Base-by-base conservation (phyloP, 2,888 invertebrate species). In the Plutella xylostella region DNA sequence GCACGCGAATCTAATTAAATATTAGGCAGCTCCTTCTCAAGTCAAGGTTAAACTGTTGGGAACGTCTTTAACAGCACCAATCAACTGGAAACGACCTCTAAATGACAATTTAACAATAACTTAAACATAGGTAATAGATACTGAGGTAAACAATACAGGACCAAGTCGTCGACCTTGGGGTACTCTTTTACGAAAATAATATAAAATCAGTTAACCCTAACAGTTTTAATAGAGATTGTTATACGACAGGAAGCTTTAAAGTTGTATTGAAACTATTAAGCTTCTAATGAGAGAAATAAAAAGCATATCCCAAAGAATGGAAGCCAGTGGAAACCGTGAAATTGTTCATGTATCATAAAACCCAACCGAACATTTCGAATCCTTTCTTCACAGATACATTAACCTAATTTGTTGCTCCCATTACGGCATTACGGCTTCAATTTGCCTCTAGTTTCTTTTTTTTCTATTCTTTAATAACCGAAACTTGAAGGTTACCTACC, bases 331-430 rank as follows among this genome's bases (percentile, higher is more conserved):
- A 22, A 11, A 39, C 15, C 14, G 21, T 14, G n/a, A 22, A 22
- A 15, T 15, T 34, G n/a, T 22, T 22, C 22, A 25, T 14, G 7
- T 0, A 15, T 14, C 25, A 15, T 25, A 22, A 22, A 39, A 39
- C 25, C n/a, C 14, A 39, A 22, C 9, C 14, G 22, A 39, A 22
- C 15, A 17, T n/a, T 35, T 22, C 39, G 15, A 22, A 39, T 39
- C 39, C 21, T 38, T 39, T 22, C 17, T 34, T 15, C 5, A 14
- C 17, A 34, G 12, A 14, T 7, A 33, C 41, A 46, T 47, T 49
- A 49, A 31, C 46, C 49, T 47, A 49, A 49, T 49, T 47, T 35
- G 43, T 34, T 40, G 19, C 28, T 45, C 49, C 49, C 42, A 49
- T 47, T 45, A 47, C 37, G 21, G 37, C 46, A 42, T 39, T 35